Base-by-base conservation (phyloP, 2,113 vertebrate genomes). In the Xiphophorus couchianus region DNA sequence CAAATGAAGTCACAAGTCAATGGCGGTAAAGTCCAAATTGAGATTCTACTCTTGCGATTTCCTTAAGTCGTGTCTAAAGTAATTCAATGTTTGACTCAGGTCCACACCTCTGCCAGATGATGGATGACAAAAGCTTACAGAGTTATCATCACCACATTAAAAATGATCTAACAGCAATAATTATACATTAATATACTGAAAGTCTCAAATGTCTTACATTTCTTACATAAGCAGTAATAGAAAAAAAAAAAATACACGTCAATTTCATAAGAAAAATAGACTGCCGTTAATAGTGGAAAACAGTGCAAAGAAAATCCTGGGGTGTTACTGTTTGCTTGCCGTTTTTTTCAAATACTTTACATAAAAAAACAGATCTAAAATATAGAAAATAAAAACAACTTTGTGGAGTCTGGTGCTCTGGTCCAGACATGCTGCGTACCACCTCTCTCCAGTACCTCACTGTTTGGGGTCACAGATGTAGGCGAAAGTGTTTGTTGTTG, bases 261-360 rank as follows among this genome's bases (percentile, higher is more conserved):
- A 90, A 91, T 89, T 92, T 64, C 84, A 90, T 94, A 94, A 90
- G 89, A 94, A 95, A 95, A 94, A 94, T 93, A 94, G 91, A 93
- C 86, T 90, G 91, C 86, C 90, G 89, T 93, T 91, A 94, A 89
- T 88, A 90, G 93, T 93, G 93, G 86, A 92, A 93, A 95, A 94
- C 93, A 94, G 93, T 94, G 94, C 92, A 95, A 94, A 94, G 90
- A 92, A 94, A 93, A 94, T 91, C 92, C 79, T 86, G 93, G 93
- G 90, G 84, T 90, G 86, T 87, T 90, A 89, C 88, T 90, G 82
- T 89, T 94, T 91, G 88, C 70, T 89, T 89, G 86, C 85, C 87
- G 73, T 81, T 89, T 92, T 90, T 84, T 85, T 91, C 89, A 94
- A 94, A 93, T 93, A 84, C 88, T 89, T 91, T 94, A 93, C 90